A percentile compares a stretch with the other conserved stretches of the same genome.
phyloP scores from a whole-genome alignment of 1,140 invertebrate species.

The Helicoverpa armigera region DNA sequence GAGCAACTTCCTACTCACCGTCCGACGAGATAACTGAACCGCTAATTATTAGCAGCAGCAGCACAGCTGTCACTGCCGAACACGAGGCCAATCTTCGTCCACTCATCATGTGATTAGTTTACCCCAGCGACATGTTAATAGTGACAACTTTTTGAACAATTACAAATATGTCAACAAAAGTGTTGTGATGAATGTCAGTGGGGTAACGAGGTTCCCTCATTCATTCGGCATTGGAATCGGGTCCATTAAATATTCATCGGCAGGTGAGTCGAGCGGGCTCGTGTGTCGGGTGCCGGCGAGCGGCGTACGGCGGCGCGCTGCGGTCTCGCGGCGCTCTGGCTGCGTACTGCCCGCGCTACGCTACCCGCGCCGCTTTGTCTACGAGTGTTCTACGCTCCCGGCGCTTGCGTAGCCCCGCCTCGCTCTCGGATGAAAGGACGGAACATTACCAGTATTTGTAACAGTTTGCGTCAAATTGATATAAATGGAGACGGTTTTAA shows the following conservation, averaged over 20 bases:
- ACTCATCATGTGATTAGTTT: slow-evolving; percentile 65
- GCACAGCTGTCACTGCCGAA: slow-evolving; percentile 56
- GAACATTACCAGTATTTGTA: slow-evolving; percentile 87
- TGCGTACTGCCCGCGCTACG: slow-evolving; percentile 77
- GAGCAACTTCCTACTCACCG: slow-evolving; percentile 67
- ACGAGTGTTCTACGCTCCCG: slow-evolving; percentile 68
- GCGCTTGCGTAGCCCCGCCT: slow-evolving; percentile 85
- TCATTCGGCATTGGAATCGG: slow-evolving; percentile 75
- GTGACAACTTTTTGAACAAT: slow-evolving; percentile 69
- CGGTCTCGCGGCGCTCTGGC: slow-evolving; percentile 70
- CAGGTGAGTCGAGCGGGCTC: slow-evolving; percentile 66
- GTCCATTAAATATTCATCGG: slow-evolving; percentile 83
- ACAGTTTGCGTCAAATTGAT: slow-evolving; percentile 87
- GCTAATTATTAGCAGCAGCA: slow-evolving; percentile 67
- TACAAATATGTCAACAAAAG: slow-evolving; percentile 69
- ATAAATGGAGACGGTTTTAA: slow-evolving; percentile 87
- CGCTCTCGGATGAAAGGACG: slow-evolving; percentile 83
- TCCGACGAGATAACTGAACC: slow-evolving; percentile 69
- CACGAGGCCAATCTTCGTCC: slow-evolving; percentile 68
- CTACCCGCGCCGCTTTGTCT: slow-evolving; percentile 78
- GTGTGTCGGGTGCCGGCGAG: slow-evolving; percentile 54
- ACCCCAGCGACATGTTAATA: slow-evolving; percentile 69
- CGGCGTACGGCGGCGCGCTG: slow-evolving; percentile 61
- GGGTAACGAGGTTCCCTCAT: slow-evolving; percentile 72
- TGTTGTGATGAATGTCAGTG: slow-evolving; percentile 69